Percentiles rank a stretch among this genome's conserved stretches.
phyloP scores from a whole-genome alignment of 2,113 vertebrate genomes.

The Cephalopterus ornatus region DNA sequence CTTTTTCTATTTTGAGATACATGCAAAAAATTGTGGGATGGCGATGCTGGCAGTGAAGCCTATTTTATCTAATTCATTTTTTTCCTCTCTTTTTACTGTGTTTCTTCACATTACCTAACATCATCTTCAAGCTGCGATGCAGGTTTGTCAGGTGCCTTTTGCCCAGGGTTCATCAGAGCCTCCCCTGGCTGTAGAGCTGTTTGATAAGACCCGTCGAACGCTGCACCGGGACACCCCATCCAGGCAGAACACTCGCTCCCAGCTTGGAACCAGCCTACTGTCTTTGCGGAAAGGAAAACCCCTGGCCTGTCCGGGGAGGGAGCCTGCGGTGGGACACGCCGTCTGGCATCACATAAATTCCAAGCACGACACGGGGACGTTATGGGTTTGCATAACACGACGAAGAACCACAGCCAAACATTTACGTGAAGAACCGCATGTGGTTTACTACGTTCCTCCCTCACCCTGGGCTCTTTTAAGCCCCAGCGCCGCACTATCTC shows the following conservation, averaged over 20 bases:
- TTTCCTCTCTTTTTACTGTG: not conserved
- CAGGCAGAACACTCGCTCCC: not conserved
- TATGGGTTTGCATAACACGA: fast-evolving
- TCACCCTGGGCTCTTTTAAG: not conserved
- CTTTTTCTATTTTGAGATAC: not conserved
- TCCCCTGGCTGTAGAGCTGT: fast-evolving
- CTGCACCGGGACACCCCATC: fast-evolving
- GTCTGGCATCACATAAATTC: fast-evolving
- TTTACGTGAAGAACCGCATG: too few relatives aligned
- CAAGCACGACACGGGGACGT: fast-evolving
- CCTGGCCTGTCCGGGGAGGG: too few relatives aligned
- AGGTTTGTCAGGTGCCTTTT: not conserved
- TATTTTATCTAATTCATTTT: not conserved
- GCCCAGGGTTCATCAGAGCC: too few relatives aligned
- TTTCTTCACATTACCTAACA: not conserved
- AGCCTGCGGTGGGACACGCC: too few relatives aligned
- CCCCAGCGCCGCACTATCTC: not conserved
- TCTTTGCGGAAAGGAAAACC: too few relatives aligned
- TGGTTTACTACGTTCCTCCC: not conserved
- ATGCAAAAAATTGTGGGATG: not conserved
- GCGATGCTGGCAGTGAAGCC: not conserved
- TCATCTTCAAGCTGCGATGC: not conserved
- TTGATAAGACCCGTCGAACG: not conserved
- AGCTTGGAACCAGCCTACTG: fast-evolving
- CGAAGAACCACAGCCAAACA: not conserved